Conservation (phyloP, 2,888 invertebrate genomes). For the Tanypteryx hageni region DNA sequence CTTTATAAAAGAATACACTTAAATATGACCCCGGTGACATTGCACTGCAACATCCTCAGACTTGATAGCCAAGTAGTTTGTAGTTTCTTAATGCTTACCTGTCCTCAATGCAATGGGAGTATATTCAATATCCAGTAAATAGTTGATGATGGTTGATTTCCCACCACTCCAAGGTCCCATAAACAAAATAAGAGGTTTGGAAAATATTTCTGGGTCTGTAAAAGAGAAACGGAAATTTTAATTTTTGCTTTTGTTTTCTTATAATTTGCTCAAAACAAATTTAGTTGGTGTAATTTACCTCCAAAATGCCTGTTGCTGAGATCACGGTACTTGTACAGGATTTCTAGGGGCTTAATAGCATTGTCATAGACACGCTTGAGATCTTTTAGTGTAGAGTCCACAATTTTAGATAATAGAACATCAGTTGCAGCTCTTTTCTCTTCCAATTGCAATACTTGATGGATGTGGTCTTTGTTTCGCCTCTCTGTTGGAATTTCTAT, state of each 20-base stretch:
- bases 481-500: conserved; percentile 86
- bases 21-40: no score
- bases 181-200: conserved; percentile 93
- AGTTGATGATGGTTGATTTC: conserved; percentile 95
- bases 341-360: conserved; percentile 93
- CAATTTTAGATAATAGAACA: conserved; percentile 83
- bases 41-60: no score
- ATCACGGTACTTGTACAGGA: conserved; percentile 93
- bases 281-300: conserved; percentile 73
- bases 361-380: conserved; percentile 90
- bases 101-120: conserved; percentile 89
- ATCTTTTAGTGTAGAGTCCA: conserved; percentile 88
- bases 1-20: no score
- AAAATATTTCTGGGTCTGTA: conserved; percentile 93
- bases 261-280: background rate
- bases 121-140: conserved; percentile 91
- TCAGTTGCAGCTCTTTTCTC: conserved; percentile 83
- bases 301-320: conserved; percentile 94
- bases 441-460: conserved; percentile 87
- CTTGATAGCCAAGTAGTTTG: background rate
- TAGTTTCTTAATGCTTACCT: conserved; percentile 78
- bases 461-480: conserved; percentile 87
- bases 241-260: background rate
- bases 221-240: conserved; percentile 64
- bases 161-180: conserved; percentile 99